Conservation (phyloP, 2,888 invertebrate species). For the Spodoptera picta region DNA sequence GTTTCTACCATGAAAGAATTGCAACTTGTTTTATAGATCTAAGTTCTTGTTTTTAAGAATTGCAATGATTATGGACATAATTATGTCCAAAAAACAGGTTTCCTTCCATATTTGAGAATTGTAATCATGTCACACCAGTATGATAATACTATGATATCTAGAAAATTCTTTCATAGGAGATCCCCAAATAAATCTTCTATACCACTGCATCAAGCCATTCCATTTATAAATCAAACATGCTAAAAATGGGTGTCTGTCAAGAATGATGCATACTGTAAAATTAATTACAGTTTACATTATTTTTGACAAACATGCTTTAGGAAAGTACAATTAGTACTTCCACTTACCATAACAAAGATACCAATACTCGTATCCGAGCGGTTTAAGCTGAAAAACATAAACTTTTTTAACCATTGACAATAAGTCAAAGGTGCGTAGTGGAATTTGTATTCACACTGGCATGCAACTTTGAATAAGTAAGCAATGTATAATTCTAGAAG, state of each 20-base stretch:
- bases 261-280: conserved; percentile 49
- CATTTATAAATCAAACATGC: conserved; percentile 60
- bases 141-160: neutral
- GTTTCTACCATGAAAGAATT: conserved; percentile 42
- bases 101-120: too few species aligned
- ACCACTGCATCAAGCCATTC: conserved; percentile 62
- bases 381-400: conserved; percentile 88
- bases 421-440: conserved; percentile 61
- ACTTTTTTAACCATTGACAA: conserved; percentile 77
- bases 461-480: conserved; percentile 58
- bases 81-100: too few species aligned
- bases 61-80: too few species aligned
- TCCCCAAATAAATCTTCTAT: conserved; percentile 6
- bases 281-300: conserved; percentile 43
- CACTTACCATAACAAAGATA: conserved; percentile 87
- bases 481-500: conserved; percentile 27
- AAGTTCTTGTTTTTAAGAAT: too few species aligned
- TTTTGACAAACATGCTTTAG: conserved; percentile 70
- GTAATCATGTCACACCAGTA: too few species aligned
- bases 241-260: conserved; percentile 57
- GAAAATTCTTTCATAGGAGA: conserved; percentile 37
- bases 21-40: neutral
- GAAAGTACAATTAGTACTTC: conserved; percentile 84
- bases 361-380: conserved; percentile 85
- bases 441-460: conserved; percentile 59